Evolutionary conservation across 2,888 invertebrate genomes (phyloP).

Genomic region (Limnephilus rhombicus): DNA sequence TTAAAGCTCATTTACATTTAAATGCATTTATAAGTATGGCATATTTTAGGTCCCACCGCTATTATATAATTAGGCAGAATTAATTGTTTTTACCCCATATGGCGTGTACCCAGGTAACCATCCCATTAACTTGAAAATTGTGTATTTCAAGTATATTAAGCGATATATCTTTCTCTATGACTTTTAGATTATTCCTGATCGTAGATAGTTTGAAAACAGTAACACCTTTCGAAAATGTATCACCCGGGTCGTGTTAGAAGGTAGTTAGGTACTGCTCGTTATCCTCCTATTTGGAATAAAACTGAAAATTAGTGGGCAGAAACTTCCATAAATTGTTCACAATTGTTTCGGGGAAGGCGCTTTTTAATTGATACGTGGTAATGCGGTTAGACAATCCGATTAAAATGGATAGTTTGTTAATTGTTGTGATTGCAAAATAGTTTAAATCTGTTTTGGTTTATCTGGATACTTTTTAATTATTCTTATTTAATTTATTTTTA

Average conservation of each 20-base stretch:
- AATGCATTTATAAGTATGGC: conserved; percentile 48
- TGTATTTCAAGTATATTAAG: conserved; percentile 54
- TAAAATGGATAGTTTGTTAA: background rate
- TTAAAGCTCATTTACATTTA: conserved; percentile 52
- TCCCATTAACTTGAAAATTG: conserved; percentile 15
- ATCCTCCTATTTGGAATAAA: background rate
- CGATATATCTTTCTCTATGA: conserved; percentile 50
- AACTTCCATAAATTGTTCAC: background rate
- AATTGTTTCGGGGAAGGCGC: background rate
- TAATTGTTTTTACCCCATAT: conserved; percentile 52
- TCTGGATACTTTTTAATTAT: background rate
- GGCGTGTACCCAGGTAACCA: conserved; percentile 28
- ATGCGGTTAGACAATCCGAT: background rate
- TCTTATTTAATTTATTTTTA: too few species aligned
- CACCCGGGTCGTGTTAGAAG: background rate
- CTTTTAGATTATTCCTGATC: conserved; percentile 26
- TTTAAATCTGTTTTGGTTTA: background rate
- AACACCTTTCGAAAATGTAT: conserved; percentile 24
- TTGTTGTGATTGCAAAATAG: background rate
- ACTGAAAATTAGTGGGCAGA: background rate
- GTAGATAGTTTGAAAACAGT: conserved; percentile 35
- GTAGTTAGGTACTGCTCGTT: background rate
- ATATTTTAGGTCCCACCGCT: conserved; percentile 41
- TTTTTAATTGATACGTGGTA: background rate
- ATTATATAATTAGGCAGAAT: conserved; percentile 47